phyloP scores from a whole-genome alignment of 2,113 vertebrate genomes.

The Sula dactylatra region DNA sequence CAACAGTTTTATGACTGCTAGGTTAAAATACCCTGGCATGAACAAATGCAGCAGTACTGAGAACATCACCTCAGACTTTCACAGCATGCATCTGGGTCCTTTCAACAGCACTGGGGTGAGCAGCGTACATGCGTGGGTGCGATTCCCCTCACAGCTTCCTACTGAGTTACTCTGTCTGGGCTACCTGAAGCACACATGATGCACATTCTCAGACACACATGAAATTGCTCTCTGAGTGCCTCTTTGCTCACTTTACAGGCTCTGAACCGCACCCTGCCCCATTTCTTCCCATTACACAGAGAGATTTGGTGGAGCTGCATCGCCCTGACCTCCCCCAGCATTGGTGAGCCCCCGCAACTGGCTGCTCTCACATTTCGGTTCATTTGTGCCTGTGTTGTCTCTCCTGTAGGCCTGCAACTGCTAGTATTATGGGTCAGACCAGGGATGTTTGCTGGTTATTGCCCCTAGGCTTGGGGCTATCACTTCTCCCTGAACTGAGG shows the following conservation, averaged over 20 bases:
- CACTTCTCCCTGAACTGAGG: neutral
- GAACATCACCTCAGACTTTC: neutral
- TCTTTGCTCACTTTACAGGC: neutral
- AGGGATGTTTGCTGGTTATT: neutral
- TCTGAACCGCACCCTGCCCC: neutral
- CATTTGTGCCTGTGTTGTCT: neutral
- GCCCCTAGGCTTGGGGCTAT: neutral
- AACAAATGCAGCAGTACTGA: neutral
- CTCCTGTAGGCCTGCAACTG: neutral
- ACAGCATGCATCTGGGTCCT: neutral
- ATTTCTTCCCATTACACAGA: neutral
- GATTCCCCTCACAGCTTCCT: neutral
- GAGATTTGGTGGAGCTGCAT: neutral
- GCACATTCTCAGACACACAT: neutral
- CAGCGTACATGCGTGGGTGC: accelerated
- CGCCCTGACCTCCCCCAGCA: neutral
- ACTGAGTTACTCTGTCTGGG: neutral
- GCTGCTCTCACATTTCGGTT: neutral
- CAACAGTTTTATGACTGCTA: too few species aligned
- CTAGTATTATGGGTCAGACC: neutral
- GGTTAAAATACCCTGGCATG: neutral
- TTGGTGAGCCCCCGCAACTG: accelerated
- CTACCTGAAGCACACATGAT: neutral
- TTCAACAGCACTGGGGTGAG: neutral
- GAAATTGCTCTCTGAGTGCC: neutral